These are phyloP conservation scores for Lasioglossum pauxillum DNA, from an alignment of 2,888 invertebrate genomes.

Conservation along the genomic window DNA sequence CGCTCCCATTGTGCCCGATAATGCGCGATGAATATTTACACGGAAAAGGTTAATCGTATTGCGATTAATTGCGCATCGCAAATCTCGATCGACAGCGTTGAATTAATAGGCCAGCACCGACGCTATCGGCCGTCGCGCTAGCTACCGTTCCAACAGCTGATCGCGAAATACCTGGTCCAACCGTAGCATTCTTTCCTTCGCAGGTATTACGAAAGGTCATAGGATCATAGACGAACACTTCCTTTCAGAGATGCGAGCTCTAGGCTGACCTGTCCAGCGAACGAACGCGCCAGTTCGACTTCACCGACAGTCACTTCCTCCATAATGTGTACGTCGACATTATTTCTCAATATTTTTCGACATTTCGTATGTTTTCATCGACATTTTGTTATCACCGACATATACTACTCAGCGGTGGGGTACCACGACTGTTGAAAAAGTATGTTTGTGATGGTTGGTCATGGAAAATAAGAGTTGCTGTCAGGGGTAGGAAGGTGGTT, in stretches of 20 bases:
- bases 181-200: not conserved
- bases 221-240: not conserved
- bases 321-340: too few relatives aligned
- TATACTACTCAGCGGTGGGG: too few relatives aligned
- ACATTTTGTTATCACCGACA: too few relatives aligned
- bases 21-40: constrained; percentile 80
- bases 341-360: too few relatives aligned
- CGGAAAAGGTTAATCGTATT: constrained; percentile 78
- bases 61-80: constrained; percentile 75
- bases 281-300: too few relatives aligned
- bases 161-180: not conserved
- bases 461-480: too few relatives aligned
- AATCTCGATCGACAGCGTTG: constrained; percentile 37
- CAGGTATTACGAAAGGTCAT: not conserved
- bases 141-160: constrained; percentile 14
- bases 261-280: not conserved
- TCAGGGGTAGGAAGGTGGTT: too few relatives aligned
- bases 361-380: too few relatives aligned
- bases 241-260: not conserved
- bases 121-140: constrained; percentile 12
- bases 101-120: constrained; percentile 30
- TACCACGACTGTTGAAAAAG: too few relatives aligned
- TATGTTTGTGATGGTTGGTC: too few relatives aligned
- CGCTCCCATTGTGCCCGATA: constrained; percentile 70
- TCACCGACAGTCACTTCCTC: too few relatives aligned